Evolutionary conservation across 2,888 invertebrate genomes (phyloP), one percentile per base, ranked within the genome.

Genomic region (Pristionchus mayeri): DNA sequence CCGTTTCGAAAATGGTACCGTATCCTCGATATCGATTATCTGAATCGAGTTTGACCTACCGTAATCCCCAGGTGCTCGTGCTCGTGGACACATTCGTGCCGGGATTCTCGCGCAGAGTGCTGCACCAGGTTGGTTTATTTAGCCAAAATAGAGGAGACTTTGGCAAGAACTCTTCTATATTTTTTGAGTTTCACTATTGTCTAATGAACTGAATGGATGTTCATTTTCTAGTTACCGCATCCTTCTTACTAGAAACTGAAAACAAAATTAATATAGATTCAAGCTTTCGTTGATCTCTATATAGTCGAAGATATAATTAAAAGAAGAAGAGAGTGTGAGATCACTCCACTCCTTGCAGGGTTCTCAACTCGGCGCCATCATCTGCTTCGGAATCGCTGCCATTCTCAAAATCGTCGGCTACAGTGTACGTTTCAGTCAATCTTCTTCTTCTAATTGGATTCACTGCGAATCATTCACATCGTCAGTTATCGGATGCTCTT

Each of bases 331-430:
- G 21, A 67, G 24, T 75, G 6, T 44, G 13, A 48, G 40, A 0
- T 18, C 13, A 2, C 6, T 40, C 21, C 1, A 11, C 16, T 78
- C 1, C 24, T 57, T 37, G 1, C 80, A 82, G 85, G 89, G 88
- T 37, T 87, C 92, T 2, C 92, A 92, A 81, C 52, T 87, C 7
- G 87, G 91, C 63, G 92, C 90, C 48, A 88, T 90, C 85, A 79
- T 92, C 34, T 92, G 91, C 85, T 92, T 92, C 88, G 84, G 90
- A 11, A 85, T 88, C 54, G 87, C 92, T 16, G 89, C 90, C 24
- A 80, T 90, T 50, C 87, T 92, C 85, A 91, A 89, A 9, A 86
- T 90, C 84, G 80, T 86, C 57, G 87, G 87, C 21, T 89, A 90
- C 63, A 81, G 84, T 48, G 90, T 71, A 44, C 24, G 6, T 3